These are phyloP conservation scores for Drosophila robusta DNA, from an alignment of 2,888 invertebrate species.

Conservation along the genomic window DNA sequence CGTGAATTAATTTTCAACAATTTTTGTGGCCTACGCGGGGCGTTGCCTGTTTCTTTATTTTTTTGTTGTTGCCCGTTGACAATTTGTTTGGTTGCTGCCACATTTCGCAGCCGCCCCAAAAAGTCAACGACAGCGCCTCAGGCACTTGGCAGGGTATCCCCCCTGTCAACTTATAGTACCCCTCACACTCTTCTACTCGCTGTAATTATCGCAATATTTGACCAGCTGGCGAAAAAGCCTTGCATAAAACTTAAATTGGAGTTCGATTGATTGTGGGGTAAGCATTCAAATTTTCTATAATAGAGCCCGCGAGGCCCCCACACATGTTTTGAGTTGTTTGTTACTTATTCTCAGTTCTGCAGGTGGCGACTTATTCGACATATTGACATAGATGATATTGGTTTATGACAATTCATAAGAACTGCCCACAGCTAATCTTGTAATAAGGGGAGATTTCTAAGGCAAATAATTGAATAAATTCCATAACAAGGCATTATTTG, in stretches of 20 bases:
- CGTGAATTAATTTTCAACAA: slow-evolving; percentile 66
- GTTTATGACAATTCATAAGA: slow-evolving; percentile 27
- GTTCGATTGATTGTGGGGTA: slow-evolving; percentile 52
- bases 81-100: slow-evolving; percentile 56
- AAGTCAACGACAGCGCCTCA: slow-evolving; percentile 52
- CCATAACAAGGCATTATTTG: slow-evolving; percentile 12
- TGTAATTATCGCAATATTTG: slow-evolving; percentile 47
- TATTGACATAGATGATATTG: slow-evolving; percentile 37
- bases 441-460: slow-evolving; percentile 5
- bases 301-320: slow-evolving; percentile 20
- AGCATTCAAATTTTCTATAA: slow-evolving; percentile 59
- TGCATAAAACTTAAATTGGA: slow-evolving; percentile 35
- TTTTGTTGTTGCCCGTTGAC: slow-evolving; percentile 52
- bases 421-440: slow-evolving; percentile 35
- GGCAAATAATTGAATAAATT: slow-evolving; percentile 27
- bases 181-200: not conserved
- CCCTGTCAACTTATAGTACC: not conserved
- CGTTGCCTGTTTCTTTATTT: slow-evolving; percentile 48
- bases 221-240: slow-evolving; percentile 43
- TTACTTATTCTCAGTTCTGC: slow-evolving; percentile 22
- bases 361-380: slow-evolving; percentile 45
- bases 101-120: slow-evolving; percentile 63
- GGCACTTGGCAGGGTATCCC: slow-evolving; percentile 23
- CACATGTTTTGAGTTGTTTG: not conserved
- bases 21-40: slow-evolving; percentile 54